Base-by-base conservation (phyloP, 1,140 invertebrate species). In the Cydia pomonella region DNA sequence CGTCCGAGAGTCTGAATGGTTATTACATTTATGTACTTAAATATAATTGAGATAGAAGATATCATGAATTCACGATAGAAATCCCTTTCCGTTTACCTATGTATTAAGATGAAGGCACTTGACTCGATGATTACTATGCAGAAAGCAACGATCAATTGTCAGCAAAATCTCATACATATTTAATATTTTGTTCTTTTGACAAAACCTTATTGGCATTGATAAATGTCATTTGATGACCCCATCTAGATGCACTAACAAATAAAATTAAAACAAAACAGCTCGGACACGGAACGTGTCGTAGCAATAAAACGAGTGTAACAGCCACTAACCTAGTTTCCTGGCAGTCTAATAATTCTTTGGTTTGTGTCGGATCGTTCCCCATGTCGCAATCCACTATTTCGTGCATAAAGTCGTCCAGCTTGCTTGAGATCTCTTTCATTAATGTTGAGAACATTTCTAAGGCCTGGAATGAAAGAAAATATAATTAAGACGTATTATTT, bases 401-500 rank as follows among this genome's bases (percentile, higher is more conserved):
- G 87, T 96, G 95, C 75, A 97, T 98, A 87, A 98, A 98, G 75
- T 96, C 95, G 88, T 97, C 96, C 78, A 98, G 91, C 76, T 96
- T 95, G 72, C 95, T 94, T 9, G 97, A 98, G 23, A 99, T 97
- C 84, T 98, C 96, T 86, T 97, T 96, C 73, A 97, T 98, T 88
- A 98, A 95, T 44, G 95, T 95, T 47, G 97, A 98, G 94, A 99
- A 99, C 87, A 98, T 97, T 90, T 99, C 98, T 81, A 99, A 95
- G 73, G 97, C 97, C 98, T 99, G 87, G n/a, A 94, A 94, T 83
- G 79, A 84, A 75, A 77, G 62, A 77, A 75, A 74, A 79, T 53
- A 76, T 53, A 29, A 13, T 73, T 25, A 59, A 69, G 12, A 59
- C 13, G 41, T 64, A 41, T 23, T 33, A 33, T 72, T 13, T 53